These are phyloP conservation scores for Rhabdomys pumilio DNA, from an alignment of 2,797 vertebrate species.

Conservation along the genomic window DNA sequence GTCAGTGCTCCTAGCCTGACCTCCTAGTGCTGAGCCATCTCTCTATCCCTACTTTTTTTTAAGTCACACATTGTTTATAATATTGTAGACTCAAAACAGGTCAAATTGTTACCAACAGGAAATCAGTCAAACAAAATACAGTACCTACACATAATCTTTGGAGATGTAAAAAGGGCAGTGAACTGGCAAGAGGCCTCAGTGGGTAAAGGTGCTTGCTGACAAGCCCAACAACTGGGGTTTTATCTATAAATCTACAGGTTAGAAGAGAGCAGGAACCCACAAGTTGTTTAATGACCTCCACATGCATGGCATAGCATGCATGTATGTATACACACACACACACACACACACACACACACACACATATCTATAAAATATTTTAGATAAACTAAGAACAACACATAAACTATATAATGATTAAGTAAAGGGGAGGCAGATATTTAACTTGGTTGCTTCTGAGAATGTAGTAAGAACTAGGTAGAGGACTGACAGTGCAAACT, in stretches of 20 bases:
- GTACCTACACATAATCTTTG: neutral
- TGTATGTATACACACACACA: neutral
- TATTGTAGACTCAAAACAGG: slow-evolving; percentile 21
- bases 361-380: neutral
- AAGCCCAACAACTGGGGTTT: neutral
- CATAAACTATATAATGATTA: neutral
- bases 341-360: neutral
- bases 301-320: neutral
- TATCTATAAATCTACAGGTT: neutral
- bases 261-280: neutral
- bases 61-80: slow-evolving; percentile 31
- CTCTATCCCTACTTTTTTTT: neutral
- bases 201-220: neutral
- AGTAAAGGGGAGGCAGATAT: neutral
- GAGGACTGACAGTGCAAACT: neutral
- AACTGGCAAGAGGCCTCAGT: neutral
- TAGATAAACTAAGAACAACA: neutral
- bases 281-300: neutral
- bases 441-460: neutral
- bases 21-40: neutral
- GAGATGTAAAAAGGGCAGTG: slow-evolving; percentile 14
- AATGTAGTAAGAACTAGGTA: neutral
- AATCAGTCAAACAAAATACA: slow-evolving; percentile 26
- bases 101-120: slow-evolving; percentile 36
- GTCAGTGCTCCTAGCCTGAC: neutral